A percentile compares a stretch with the other conserved stretches of the same genome.
phyloP scores from a whole-genome alignment of 1,140 invertebrate genomes.

The Asobara japonica region DNA sequence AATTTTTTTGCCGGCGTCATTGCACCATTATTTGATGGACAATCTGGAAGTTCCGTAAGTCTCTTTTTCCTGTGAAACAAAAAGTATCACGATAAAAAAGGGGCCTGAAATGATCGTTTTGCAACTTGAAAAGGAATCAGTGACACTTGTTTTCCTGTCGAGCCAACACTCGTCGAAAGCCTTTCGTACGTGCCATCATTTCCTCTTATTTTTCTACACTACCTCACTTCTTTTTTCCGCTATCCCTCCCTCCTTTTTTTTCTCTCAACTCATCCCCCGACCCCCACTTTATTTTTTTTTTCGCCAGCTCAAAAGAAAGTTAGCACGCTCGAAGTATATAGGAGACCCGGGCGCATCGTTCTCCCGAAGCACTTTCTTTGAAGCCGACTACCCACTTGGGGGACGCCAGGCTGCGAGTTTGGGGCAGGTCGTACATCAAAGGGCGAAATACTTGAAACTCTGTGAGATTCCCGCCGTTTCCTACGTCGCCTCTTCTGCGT shows the following conservation, averaged over 20 bases:
- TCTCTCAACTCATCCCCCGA: neutral
- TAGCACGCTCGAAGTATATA: slow-evolving; percentile 50
- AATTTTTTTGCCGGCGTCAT: too few relatives aligned
- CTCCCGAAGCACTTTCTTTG: slow-evolving; percentile 63
- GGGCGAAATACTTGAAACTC: slow-evolving; percentile 62
- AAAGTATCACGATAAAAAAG: too few relatives aligned
- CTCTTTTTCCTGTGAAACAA: too few relatives aligned
- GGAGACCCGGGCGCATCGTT: slow-evolving; percentile 38
- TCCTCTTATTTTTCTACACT: neutral
- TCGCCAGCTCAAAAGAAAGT: slow-evolving; percentile 38
- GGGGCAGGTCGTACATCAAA: slow-evolving; percentile 62
- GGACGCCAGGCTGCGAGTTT: slow-evolving; percentile 43
- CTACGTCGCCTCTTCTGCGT: slow-evolving; percentile 32
- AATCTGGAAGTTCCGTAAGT: too few relatives aligned
- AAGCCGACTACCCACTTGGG: slow-evolving; percentile 47
- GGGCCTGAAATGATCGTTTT: neutral
- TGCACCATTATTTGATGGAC: too few relatives aligned
- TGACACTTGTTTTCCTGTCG: neutral
- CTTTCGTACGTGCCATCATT: slow-evolving; percentile 13
- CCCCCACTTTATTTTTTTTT: neutral
- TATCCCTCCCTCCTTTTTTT: neutral
- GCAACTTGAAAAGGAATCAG: neutral
- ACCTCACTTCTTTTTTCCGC: neutral
- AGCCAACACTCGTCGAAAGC: neutral
- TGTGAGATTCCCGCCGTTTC: slow-evolving; percentile 53